Evolutionary conservation across 2,888 invertebrate genomes (phyloP), one percentile per base, ranked within the genome.

Genomic region (Ptilodon capucinus): DNA sequence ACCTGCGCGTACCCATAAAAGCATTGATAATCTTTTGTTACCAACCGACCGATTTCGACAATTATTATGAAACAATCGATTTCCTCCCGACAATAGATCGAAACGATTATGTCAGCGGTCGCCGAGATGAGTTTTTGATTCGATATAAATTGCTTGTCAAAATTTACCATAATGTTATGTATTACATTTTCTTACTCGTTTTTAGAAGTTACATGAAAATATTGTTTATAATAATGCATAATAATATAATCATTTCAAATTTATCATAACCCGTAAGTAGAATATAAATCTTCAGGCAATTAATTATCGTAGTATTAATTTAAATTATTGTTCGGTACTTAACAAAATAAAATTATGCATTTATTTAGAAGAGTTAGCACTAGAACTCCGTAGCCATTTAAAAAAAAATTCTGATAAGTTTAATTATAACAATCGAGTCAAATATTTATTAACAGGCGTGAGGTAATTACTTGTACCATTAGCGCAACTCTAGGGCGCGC

Each of bases 11-110:
- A 14, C 32, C 35, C 35, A 17, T 17, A 35, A 17, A 35, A 5
- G 11, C 17, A 4, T 8, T 17, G 17, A 14, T 14, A 21, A 21
- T 14, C 39, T 21, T 58, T 55, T 58, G 54, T 67, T 60, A 48
- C 65, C 62, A 61, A 54, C 50, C 53, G 41, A 56, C 25, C 44
- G 44, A 68, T 74, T 70, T 70, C 71, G 52, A 59, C 62, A 64
- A 60, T 58, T 52, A 64, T 76, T 76, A 70, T 60, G 68, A 71
- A 73, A 74, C 68, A 67, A 71, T 69, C 67, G 66, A 68, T 68
- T 69, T 64, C 56, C 64, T 60, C 73, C 66, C 58, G 47, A 66
- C 54, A 63, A 67, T 54, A 53, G 64, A 68, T 69, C 48, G 49
- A 64, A 44, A 21, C 48, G 54, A 71, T 79, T 79, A 73, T 72